Conservation (phyloP, 2,797 vertebrate species). For the Numenius phaeopus region DNA sequence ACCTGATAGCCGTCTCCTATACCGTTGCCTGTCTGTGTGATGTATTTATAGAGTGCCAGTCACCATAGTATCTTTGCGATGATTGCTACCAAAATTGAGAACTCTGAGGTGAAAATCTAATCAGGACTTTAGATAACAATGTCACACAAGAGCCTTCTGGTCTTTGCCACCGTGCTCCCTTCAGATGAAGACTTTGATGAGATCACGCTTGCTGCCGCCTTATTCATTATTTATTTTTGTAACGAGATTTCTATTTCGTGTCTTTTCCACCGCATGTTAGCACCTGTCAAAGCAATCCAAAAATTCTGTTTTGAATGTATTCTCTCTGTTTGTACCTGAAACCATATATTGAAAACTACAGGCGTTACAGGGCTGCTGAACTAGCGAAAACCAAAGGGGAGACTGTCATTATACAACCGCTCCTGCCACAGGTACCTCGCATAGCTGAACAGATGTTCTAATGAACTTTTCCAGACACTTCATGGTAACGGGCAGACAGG, state of each 20-base stretch:
- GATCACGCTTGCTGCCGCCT: background rate
- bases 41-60: constrained; percentile 67
- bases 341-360: background rate
- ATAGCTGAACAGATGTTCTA: background rate
- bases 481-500: background rate
- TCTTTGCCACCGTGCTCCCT: constrained; percentile 30
- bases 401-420: background rate
- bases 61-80: constrained; percentile 43
- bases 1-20: constrained; percentile 30
- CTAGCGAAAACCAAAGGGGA: background rate
- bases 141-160: constrained; percentile 55
- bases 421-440: background rate
- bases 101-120: constrained; percentile 72
- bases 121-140: constrained; percentile 69
- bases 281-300: constrained; percentile 2
- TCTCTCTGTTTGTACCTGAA: constrained; percentile 1
- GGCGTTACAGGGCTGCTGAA: background rate
- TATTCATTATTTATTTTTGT: constrained; percentile 64
- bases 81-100: constrained; percentile 75
- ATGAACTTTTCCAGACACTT: background rate
- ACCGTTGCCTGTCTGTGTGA: constrained; percentile 54
- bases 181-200: constrained; percentile 63
- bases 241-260: constrained; percentile 32
- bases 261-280: constrained; percentile 14
- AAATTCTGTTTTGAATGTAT: constrained; percentile 16